Evolutionary conservation across 2,888 invertebrate species (phyloP).

Genomic region (Drosophila kuntzei): DNA sequence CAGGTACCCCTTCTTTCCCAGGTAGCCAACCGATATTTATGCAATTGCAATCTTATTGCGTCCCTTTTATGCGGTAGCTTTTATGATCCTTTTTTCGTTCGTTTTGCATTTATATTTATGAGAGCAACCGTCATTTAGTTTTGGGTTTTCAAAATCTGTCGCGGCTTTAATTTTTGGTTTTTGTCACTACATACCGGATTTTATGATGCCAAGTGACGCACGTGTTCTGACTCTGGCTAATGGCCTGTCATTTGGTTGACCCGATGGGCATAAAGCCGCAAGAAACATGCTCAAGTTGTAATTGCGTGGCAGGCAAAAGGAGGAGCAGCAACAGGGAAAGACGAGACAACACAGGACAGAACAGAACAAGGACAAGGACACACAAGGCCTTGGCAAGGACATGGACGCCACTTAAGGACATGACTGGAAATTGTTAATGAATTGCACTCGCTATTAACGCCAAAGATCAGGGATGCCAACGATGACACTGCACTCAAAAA

Average conservation of each 20-base stretch:
- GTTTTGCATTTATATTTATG: conserved; percentile 26
- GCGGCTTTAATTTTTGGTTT: conserved; percentile 39
- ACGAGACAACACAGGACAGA: neutral
- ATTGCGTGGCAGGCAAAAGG: conserved; percentile 18
- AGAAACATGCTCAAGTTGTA: conserved; percentile 38
- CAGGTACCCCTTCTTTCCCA: neutral
- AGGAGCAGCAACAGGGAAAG: conserved; percentile 1
- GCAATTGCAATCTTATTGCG: conserved; percentile 31
- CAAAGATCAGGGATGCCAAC: conserved; percentile 27
- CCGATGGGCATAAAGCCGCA: conserved; percentile 20
- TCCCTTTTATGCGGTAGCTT: conserved; percentile 16
- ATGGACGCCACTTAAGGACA: conserved; percentile 44
- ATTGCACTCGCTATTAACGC: conserved; percentile 57
- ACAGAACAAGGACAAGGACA: neutral
- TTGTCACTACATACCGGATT: conserved; percentile 40
- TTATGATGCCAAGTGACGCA: conserved; percentile 29
- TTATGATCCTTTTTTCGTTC: neutral
- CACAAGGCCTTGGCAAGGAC: conserved; percentile 1
- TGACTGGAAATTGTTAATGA: conserved; percentile 60
- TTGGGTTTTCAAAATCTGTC: conserved; percentile 49
- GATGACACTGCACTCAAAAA: too few species aligned
- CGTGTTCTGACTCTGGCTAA: conserved; percentile 54
- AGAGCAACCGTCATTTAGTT: conserved; percentile 37
- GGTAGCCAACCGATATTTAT: conserved; percentile 1
- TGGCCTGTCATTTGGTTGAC: conserved; percentile 51